Evolutionary conservation across 2,888 invertebrate species (phyloP).

Genomic region (Congeria kusceri): DNA sequence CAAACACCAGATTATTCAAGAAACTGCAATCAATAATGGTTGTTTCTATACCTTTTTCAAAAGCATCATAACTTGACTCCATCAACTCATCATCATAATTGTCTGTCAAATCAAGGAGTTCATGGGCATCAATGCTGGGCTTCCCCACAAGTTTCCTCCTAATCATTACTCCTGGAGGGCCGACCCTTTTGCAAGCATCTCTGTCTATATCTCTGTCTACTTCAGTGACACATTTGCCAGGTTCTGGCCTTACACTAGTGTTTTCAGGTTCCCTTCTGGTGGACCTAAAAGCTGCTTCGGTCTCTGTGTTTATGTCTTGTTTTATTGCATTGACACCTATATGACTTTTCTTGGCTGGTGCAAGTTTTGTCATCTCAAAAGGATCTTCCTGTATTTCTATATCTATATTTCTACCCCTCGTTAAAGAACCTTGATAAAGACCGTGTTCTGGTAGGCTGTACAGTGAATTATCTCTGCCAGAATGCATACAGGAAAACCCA

Average conservation of each 20-base stretch:
- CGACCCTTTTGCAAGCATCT: not conserved
- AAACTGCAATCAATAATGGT: too few relatives aligned
- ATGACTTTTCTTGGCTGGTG: too few relatives aligned
- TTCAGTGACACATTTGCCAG: not conserved
- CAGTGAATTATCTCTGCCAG: slow-evolving; percentile 52
- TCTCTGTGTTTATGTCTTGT: too few relatives aligned
- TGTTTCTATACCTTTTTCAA: too few relatives aligned
- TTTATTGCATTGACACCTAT: too few relatives aligned
- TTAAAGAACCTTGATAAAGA: not conserved
- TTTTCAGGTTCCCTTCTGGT: too few relatives aligned
- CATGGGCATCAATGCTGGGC: not conserved
- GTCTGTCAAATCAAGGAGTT: not conserved
- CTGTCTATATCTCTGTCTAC: not conserved
- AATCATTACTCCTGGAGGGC: slow-evolving; percentile 1
- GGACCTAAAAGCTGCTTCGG: too few relatives aligned
- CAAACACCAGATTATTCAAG: too few relatives aligned
- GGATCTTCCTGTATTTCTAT: too few relatives aligned
- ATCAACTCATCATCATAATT: not conserved
- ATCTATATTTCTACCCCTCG: not conserved
- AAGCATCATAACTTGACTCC: too few relatives aligned
- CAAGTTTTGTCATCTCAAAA: too few relatives aligned
- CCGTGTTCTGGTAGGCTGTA: slow-evolving; percentile 45
- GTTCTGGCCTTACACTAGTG: too few relatives aligned
- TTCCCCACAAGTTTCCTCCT: slow-evolving; percentile 1
- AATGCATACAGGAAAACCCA: slow-evolving; percentile 59